Base-by-base conservation (phyloP, 1,140 invertebrate species). In the Drosophila setifemur region DNA sequence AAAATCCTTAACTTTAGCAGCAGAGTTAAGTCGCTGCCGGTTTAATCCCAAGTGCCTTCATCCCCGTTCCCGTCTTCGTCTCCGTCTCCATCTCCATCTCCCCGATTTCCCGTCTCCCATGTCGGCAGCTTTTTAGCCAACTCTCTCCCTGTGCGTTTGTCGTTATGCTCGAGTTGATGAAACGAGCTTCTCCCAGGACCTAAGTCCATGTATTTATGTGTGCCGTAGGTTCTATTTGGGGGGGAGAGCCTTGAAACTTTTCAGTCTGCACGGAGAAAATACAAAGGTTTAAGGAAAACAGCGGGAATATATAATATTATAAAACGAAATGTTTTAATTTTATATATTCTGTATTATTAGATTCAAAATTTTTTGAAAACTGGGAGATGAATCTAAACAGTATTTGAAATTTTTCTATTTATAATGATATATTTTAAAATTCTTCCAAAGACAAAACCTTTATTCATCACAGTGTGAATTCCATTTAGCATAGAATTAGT, bases 1-100 rank as follows among this genome's bases (percentile, higher is more conserved):
- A 52, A 71, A 72, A 86, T 86, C 60, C 71, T 60, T 55, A 77
- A 73, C 73, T 83, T 77, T 72, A 86, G 74, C 81, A 52, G 28
- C 74, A 50, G 35, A 81, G 81, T 61, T 76, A 76, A 81, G 81
- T 67, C 75, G 61, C 57, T 68, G 67, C 63, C 81, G 61, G 81
- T 69, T 86, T 86, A 86, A 86, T 86, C 75, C 81, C 67, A 81
- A 60, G 64, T 73, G 71, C 50, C 60, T 31, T 40, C 69, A 33
- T 70, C 49, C 42, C 18, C 7, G 19, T 29, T 33, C 16, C 14
- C 12, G 16, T 16, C 28, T 35, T 14, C 3, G 14, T 18, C 12
- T 5, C 2, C 12, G 3, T 9, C 6, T n/a, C 2, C 31, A 4
- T 7, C 19, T 3, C 11, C 16, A 11, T 11, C 31, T 7, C 8